Base-by-base conservation (phyloP, 2,888 invertebrate species). In the Pecten maximus region DNA sequence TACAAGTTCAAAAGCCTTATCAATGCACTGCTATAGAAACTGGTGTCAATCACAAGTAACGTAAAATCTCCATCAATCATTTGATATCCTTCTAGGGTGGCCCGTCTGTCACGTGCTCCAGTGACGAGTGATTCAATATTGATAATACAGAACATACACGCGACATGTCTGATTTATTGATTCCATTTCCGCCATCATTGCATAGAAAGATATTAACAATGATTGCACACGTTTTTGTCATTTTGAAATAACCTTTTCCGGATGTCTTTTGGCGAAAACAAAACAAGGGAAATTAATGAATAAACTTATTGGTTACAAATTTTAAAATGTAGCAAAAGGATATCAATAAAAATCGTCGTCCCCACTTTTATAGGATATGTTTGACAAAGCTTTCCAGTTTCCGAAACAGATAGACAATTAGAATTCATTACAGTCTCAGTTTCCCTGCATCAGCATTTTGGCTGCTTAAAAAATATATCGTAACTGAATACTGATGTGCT, bases 81-180 rank as follows among this genome's bases (percentile, higher is more conserved):
- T 35, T 35, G 74, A 28, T 74, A 74, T 28, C 28, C 74, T 28
- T 74, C 28, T 15, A 74, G 74, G 28, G 74, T 74, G 74, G 74
- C 35, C 74, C 35, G 35, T 28, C 35, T 35, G 74, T 74, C 74
- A 74, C 35, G 74, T 35, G 74, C 35, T 35, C 2, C 35, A 74
- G 4, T 74, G 74, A 74, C 74, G 74, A 35, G 74, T 12, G 74
- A 74, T 54, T n/a, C 54, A 54, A 54, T 74, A 74, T 28, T 74
- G 74, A 74, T 74, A 74, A 12, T 54, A n/a, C 54, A 54, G 54
- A 74, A 74, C 74, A 0, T 74, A 74, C 74, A 74, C 74, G 28
- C 74, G 74, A 74, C 74, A 74, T 74, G 10, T 2, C 28, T 74
- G 74, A 74, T 74, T 74, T 74, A 35, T 74, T 74, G 74, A 74